phyloP scores from a whole-genome alignment of 2,888 invertebrate genomes.

The Shargacucullia verbasci region DNA sequence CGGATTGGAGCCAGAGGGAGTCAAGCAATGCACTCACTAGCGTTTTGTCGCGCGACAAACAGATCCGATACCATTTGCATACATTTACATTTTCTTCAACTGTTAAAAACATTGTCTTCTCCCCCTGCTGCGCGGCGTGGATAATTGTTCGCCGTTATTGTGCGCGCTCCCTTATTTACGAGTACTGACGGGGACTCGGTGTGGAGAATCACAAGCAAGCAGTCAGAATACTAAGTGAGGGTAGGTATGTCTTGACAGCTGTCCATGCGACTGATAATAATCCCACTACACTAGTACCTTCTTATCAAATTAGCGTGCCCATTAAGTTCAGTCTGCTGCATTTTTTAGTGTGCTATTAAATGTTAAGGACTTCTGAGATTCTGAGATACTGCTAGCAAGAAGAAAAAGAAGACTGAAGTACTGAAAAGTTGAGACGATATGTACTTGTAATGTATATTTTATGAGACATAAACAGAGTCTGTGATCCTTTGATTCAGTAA shows the following conservation, averaged over 20 bases:
- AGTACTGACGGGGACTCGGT: slow-evolving; percentile 18
- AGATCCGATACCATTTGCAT: slow-evolving; percentile 64
- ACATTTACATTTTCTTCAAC: slow-evolving; percentile 72
- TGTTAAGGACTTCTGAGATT: too few species aligned
- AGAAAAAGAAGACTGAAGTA: too few species aligned
- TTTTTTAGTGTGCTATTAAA: too few species aligned
- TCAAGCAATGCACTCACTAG: background rate
- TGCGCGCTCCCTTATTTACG: slow-evolving; percentile 54
- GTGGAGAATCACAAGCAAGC: slow-evolving; percentile 59
- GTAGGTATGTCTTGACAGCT: slow-evolving; percentile 7
- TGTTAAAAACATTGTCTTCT: slow-evolving; percentile 52
- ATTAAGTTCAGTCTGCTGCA: too few species aligned
- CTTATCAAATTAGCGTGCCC: too few species aligned
- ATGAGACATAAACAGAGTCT: too few species aligned
- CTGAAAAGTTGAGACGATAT: too few species aligned
- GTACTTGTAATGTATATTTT: too few species aligned
- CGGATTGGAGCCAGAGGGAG: too few species aligned
- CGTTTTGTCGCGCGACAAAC: slow-evolving; percentile 44
- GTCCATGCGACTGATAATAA: background rate
- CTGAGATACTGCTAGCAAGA: too few species aligned
- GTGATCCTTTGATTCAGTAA: too few species aligned
- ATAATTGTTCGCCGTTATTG: slow-evolving; percentile 52
- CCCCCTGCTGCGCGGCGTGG: slow-evolving; percentile 20
- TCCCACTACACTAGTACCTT: too few species aligned
- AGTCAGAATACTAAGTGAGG: slow-evolving; percentile 36